A percentile compares a stretch with the other conserved stretches of the same genome.
These are phyloP conservation scores for Hydropotes inermis DNA, from an alignment of 2,113 vertebrate species.

Conservation along the genomic window DNA sequence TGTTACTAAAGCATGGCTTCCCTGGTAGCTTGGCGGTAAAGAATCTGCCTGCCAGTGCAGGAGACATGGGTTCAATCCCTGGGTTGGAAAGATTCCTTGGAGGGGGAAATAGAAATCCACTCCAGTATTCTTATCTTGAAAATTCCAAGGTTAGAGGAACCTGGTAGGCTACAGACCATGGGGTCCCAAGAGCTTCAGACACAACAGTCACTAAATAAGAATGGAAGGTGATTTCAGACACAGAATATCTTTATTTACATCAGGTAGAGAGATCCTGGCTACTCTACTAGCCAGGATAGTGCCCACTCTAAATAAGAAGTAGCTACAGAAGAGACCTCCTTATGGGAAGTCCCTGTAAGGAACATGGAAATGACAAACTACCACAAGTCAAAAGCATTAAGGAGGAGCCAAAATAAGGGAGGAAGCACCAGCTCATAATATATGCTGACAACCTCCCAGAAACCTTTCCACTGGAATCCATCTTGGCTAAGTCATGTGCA, in stretches of 20 bases:
- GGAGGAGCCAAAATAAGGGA: background rate
- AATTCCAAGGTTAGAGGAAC: background rate
- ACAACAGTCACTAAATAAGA: background rate
- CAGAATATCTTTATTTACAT: background rate
- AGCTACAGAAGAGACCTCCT: background rate
- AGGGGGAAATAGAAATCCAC: background rate
- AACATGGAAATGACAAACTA: background rate
- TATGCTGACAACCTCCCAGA: background rate
- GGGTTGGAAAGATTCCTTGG: background rate
- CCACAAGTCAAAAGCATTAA: background rate
- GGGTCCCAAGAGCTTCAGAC: background rate
- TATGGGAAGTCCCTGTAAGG: background rate
- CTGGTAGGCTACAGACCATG: background rate
- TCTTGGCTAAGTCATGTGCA: background rate
- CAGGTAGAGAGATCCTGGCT: background rate
- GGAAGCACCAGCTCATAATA: background rate
- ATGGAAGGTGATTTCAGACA: background rate
- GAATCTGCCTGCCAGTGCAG: background rate
- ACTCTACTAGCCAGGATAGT: background rate
- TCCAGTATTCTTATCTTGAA: background rate
- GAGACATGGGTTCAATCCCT: background rate
- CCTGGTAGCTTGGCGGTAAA: background rate
- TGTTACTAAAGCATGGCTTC: background rate
- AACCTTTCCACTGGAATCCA: background rate
- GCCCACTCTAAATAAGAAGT: background rate